Base-by-base conservation (phyloP, 2,797 vertebrate species). In the Danionella dracula region DNA sequence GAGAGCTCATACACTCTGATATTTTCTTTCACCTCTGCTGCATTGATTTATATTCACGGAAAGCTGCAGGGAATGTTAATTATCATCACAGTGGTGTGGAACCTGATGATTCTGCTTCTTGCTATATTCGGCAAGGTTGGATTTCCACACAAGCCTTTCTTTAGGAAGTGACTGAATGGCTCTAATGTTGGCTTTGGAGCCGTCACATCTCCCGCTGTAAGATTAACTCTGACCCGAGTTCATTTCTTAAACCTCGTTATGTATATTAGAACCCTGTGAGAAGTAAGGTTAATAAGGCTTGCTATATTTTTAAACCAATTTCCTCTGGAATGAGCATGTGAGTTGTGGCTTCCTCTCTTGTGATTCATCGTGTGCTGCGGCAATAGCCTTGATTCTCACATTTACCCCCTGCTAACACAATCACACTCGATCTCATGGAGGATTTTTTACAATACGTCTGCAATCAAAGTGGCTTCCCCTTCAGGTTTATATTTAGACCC, bases 41-140 rank as follows among this genome's bases (percentile, higher is more conserved):
- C 62, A 72, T 59, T 84, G 83, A 87, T 86, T 86, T 82, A 84
- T 85, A 78, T 73, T 68, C 68, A 62, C 71, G 59, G 34, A 1
- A 9, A 67, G 71, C 76, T 80, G 73, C 76, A 71, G 69, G 77
- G 66, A 72, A 60, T 72, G 68, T 12, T 58, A 21, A 70, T 78
- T 78, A 82, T 82, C 79, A 82, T 84, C 79, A 77, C 72, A 74
- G 56, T 72, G 61, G 1, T 32, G 10, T 50, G 54, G 67, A 79
- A 82, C 82, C 44, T 79, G 79, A 85, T 87, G 80, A 81, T 74
- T 81, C 75, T 27, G 3, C 74, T 63, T 75, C 44, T 62, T 48
- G 38, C 42, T 15, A 68, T 38, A 44, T 64, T 70, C 37, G 58
- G 46, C 37, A 41, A 63, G 38, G 54, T 31, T 57, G 19, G 29